A percentile compares a stretch with the other conserved stretches of the same genome.
These are phyloP conservation scores for Atta colombica DNA, from an alignment of 1,140 invertebrate species.

Conservation along the genomic window DNA sequence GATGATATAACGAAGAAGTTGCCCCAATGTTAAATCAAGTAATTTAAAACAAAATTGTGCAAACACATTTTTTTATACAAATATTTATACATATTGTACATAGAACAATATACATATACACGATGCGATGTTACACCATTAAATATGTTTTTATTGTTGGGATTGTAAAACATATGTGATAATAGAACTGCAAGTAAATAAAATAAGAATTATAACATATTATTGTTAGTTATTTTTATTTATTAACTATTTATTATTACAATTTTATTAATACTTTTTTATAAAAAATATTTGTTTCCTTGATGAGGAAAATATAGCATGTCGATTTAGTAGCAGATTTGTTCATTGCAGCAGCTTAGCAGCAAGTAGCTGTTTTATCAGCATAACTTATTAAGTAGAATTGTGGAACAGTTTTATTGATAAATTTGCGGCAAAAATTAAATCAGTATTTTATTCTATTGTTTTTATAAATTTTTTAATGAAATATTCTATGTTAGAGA, in stretches of 20 bases:
- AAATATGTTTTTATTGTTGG: slow-evolving; percentile 75
- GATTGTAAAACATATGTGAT: slow-evolving; percentile 75
- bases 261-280: slow-evolving; percentile 11
- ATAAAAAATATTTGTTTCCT: not conserved
- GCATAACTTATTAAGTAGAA: not conserved
- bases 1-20: not conserved
- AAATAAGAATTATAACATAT: slow-evolving; percentile 40
- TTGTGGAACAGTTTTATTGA: not conserved
- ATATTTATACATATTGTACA: slow-evolving; percentile 72
- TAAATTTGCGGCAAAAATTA: not conserved
- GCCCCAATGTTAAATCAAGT: not conserved
- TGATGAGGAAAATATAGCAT: not conserved
- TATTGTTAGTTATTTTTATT: not conserved
- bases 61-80: slow-evolving; percentile 76
- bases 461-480: not conserved
- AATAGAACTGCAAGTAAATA: slow-evolving; percentile 75
- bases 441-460: not conserved
- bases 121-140: slow-evolving; percentile 66
- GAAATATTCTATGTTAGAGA: not conserved
- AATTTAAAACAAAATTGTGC: slow-evolving; percentile 54
- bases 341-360: not conserved
- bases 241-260: not conserved
- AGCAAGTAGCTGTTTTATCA: not conserved
- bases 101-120: slow-evolving; percentile 33
- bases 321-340: not conserved